phyloP scores from a whole-genome alignment of 2,888 invertebrate genomes.

The Lochmaea capreae region DNA sequence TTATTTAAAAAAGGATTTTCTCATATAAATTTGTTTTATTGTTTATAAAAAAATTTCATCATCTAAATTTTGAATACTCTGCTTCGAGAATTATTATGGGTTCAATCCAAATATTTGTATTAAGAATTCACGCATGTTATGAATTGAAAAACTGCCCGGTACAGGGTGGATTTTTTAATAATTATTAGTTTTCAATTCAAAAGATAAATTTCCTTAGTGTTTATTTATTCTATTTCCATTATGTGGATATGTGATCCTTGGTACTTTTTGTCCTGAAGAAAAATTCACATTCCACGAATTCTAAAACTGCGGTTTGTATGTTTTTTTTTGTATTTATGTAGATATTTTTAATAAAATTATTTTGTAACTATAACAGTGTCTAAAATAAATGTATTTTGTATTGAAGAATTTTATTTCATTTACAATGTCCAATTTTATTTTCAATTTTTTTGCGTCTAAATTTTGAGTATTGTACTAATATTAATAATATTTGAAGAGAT shows the following conservation, averaged over 20 bases:
- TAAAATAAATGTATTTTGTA: constrained; percentile 33
- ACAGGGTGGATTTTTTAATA: constrained; percentile 1
- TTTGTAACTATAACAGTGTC: constrained; percentile 31
- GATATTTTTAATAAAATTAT: constrained; percentile 24
- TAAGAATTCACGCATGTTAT: neutral
- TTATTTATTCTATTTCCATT: neutral
- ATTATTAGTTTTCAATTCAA: neutral
- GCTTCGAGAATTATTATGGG: neutral
- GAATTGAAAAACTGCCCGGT: neutral
- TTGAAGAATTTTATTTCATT: neutral
- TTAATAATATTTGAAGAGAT: too few species aligned
- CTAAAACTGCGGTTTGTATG: neutral
- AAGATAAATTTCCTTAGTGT: neutral
- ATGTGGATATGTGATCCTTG: neutral
- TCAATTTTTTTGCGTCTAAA: neutral
- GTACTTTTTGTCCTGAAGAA: constrained; percentile 1
- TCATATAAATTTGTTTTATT: neutral
- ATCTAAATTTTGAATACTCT: neutral
- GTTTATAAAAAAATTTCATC: too few species aligned
- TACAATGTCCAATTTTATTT: neutral
- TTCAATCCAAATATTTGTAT: constrained; percentile 8
- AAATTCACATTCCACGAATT: constrained; percentile 25
- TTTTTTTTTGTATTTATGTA: constrained; percentile 24
- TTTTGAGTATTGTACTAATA: too few species aligned
- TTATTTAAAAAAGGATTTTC: neutral